These are phyloP conservation scores for Tetragnatha montana DNA, from an alignment of 2,888 invertebrate genomes.

Conservation along the genomic window DNA sequence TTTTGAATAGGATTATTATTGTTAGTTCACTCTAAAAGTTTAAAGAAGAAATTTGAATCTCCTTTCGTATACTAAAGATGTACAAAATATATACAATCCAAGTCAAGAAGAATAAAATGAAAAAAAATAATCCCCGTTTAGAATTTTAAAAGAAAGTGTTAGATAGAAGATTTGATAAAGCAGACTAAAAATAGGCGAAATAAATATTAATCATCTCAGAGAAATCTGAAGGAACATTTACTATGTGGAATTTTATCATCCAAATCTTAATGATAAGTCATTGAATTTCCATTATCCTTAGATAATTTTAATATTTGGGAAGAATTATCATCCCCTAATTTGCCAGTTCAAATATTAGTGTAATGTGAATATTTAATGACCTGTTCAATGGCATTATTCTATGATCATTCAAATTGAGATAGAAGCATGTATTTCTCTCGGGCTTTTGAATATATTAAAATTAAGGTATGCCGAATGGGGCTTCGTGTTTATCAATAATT, in stretches of 20 bases:
- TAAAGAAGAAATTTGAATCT: too few species aligned
- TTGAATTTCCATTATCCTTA: neutral
- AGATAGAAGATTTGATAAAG: neutral
- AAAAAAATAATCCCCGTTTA: too few species aligned
- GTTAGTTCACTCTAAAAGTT: too few species aligned
- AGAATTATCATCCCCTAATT: neutral
- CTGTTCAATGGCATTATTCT: neutral
- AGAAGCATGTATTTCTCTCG: neutral
- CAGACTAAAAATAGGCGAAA: neutral
- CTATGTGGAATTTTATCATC: neutral
- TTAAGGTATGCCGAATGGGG: neutral
- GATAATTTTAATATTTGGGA: neutral
- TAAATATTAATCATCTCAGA: neutral
- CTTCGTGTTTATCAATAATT: neutral
- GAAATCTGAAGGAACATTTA: neutral
- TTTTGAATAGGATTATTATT: too few species aligned
- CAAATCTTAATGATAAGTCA: neutral
- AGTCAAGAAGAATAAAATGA: too few species aligned
- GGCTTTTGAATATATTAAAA: neutral
- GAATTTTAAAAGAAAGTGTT: too few species aligned
- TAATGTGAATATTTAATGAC: neutral
- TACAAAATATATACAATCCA: too few species aligned
- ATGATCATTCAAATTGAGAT: neutral
- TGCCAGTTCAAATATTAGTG: constrained; percentile 1
- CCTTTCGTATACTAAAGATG: too few species aligned